A percentile compares a stretch with the other conserved stretches of the same genome.
phyloP scores from a whole-genome alignment of 2,797 vertebrate species.

The Borostomias antarcticus region DNA sequence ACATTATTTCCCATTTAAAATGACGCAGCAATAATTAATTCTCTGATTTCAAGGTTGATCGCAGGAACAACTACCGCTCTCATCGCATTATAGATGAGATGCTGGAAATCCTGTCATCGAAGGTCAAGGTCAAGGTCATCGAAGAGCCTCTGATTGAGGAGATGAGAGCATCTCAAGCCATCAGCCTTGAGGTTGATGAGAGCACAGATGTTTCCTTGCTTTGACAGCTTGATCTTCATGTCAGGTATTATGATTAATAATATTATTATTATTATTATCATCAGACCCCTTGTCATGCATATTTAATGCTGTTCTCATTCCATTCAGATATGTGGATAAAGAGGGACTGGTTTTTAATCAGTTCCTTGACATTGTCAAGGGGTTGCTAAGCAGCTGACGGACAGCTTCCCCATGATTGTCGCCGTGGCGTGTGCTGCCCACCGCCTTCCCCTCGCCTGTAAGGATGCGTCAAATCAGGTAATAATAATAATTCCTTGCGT shows the following conservation, averaged over 20 bases:
- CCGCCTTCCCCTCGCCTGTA: constrained; percentile 18
- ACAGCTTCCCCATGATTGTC: constrained; percentile 7
- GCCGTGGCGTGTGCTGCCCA: constrained; percentile 12
- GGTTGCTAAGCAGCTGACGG: constrained; percentile 21
- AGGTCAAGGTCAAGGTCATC: not conserved
- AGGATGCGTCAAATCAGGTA: constrained; percentile 3
- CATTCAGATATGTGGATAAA: constrained; percentile 15
- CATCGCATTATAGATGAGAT: constrained; percentile 29
- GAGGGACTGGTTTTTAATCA: constrained; percentile 13
- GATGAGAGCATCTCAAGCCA: constrained; percentile 9
- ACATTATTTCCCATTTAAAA: not conserved
- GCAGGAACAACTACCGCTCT: constrained; percentile 17
- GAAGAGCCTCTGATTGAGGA: constrained; percentile 10
- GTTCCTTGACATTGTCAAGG: constrained; percentile 17
- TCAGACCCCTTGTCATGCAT: too few species aligned
- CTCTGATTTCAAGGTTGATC: constrained; percentile 2
- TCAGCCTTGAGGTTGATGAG: constrained; percentile 25
- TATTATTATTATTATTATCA: not conserved
- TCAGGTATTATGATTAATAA: constrained; percentile 9
- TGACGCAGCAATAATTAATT: too few species aligned
- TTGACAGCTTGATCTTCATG: constrained; percentile 19
- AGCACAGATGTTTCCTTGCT: constrained; percentile 23
- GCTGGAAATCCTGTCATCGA: constrained; percentile 18
- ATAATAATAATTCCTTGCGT: too few species aligned
- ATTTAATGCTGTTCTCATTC: not conserved